Evolutionary conservation across 2,113 vertebrate genomes (phyloP).

Genomic region (Zeus faber): DNA sequence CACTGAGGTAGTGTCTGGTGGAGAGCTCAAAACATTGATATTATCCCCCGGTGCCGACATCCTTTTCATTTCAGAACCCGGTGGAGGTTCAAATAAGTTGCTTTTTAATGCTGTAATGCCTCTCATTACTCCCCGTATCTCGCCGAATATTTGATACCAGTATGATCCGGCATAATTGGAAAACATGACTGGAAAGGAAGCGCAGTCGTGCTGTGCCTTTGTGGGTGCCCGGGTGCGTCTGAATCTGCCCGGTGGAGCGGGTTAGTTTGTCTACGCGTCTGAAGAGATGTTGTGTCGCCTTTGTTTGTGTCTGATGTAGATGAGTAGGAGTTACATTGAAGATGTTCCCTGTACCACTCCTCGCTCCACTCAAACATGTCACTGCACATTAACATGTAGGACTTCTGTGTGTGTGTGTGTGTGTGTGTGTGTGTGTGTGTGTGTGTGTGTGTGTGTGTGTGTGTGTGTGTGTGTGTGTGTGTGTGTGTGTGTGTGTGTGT

Average conservation of each 20-base stretch:
- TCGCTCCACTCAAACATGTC: slow-evolving; percentile 55
- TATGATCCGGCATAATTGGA: slow-evolving; percentile 5
- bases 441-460: no score
- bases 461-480: no score
- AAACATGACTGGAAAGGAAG: slow-evolving; percentile 17
- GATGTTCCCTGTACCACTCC: slow-evolving; percentile 26
- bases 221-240: background rate
- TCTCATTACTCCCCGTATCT: slow-evolving; percentile 11
- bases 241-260: background rate
- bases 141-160: slow-evolving; percentile 11
- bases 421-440: no score
- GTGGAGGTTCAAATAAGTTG: slow-evolving; percentile 9
- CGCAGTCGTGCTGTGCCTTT: slow-evolving; percentile 1
- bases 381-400: slow-evolving; percentile 43
- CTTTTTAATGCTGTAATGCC: slow-evolving; percentile 4
- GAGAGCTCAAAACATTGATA: slow-evolving; percentile 4
- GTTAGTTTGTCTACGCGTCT: background rate
- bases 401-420: no score
- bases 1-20: slow-evolving; percentile 3
- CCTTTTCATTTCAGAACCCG: slow-evolving; percentile 1
- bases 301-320: slow-evolving; percentile 51
- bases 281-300: slow-evolving; percentile 40
- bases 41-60: background rate
- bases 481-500: no score
- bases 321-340: no score